Conservation (phyloP, 2,113 vertebrate species). For the Poeciliopsis prolifica region DNA sequence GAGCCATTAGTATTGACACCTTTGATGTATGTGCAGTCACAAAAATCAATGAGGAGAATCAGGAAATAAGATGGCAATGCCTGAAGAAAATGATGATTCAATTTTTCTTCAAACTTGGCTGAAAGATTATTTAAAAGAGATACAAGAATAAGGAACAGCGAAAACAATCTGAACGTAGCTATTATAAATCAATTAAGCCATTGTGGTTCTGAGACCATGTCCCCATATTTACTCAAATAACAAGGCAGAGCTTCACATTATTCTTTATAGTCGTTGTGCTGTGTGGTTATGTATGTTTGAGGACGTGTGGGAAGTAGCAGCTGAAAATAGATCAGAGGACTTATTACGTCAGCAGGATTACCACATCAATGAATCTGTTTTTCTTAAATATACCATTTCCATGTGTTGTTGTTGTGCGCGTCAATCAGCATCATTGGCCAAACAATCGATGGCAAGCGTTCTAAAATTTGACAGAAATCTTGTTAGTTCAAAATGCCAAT, state of each 20-base stretch:
- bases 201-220: not conserved
- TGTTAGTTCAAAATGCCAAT: too few species aligned
- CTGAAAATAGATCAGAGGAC: too few species aligned
- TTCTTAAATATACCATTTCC: too few species aligned
- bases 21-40: conserved; percentile 35
- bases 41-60: conserved; percentile 40
- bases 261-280: not conserved
- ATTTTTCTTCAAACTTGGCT: not conserved
- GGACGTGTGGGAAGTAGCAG: not conserved
- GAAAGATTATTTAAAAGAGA: not conserved
- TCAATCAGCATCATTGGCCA: too few species aligned
- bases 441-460: too few species aligned
- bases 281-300: not conserved
- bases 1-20: conserved; percentile 33
- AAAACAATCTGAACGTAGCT: not conserved
- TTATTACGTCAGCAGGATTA: too few species aligned
- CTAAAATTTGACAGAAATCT: too few species aligned
- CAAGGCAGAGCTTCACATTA: not conserved
- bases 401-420: too few species aligned
- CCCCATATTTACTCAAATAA: not conserved
- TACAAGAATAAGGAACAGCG: not conserved
- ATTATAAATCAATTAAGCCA: not conserved
- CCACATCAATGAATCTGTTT: too few species aligned
- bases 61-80: not conserved
- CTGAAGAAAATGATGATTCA: not conserved